These are phyloP conservation scores for Phorcus lineatus DNA, from an alignment of 2,888 invertebrate genomes.

Conservation along the genomic window DNA sequence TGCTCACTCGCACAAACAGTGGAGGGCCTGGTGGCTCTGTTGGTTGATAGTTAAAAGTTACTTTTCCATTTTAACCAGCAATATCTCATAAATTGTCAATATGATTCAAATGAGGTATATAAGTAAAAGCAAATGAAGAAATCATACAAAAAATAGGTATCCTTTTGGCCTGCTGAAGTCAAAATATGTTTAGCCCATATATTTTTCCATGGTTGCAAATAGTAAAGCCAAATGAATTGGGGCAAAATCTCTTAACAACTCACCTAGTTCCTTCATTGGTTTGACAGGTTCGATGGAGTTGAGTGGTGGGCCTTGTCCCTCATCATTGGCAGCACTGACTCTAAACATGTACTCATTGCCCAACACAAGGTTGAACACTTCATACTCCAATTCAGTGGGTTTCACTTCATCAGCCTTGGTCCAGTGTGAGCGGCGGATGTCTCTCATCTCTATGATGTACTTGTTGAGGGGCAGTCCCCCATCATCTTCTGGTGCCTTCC, in stretches of 20 bases:
- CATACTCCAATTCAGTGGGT: constrained; percentile 29
- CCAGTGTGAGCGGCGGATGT: constrained; percentile 75
- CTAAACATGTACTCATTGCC: constrained; percentile 91
- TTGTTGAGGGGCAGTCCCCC: constrained; percentile 64
- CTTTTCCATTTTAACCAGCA: too few species aligned
- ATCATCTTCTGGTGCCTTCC: constrained; percentile 62
- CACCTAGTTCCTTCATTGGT: constrained; percentile 35
- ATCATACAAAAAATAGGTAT: too few species aligned
- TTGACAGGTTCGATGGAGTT: constrained; percentile 33
- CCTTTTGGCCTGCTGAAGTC: too few species aligned
- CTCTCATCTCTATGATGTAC: constrained; percentile 77
- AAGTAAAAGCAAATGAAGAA: too few species aligned
- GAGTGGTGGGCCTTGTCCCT: constrained; percentile 80
- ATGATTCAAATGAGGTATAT: too few species aligned
- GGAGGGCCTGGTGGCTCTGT: constrained; percentile 61
- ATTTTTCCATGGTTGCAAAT: too few species aligned
- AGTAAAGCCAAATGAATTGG: too few species aligned
- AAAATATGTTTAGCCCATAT: too few species aligned
- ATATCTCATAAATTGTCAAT: too few species aligned
- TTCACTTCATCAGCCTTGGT: constrained; percentile 33
- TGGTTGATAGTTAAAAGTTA: not conserved
- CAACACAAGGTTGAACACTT: constrained; percentile 29
- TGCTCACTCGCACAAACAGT: constrained; percentile 48
- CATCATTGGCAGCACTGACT: constrained; percentile 89
- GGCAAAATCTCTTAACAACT: not conserved